Percentiles rank a stretch among this genome's conserved stretches.
phyloP scores from a whole-genome alignment of 2,113 vertebrate species.

The Amazona vittata region DNA sequence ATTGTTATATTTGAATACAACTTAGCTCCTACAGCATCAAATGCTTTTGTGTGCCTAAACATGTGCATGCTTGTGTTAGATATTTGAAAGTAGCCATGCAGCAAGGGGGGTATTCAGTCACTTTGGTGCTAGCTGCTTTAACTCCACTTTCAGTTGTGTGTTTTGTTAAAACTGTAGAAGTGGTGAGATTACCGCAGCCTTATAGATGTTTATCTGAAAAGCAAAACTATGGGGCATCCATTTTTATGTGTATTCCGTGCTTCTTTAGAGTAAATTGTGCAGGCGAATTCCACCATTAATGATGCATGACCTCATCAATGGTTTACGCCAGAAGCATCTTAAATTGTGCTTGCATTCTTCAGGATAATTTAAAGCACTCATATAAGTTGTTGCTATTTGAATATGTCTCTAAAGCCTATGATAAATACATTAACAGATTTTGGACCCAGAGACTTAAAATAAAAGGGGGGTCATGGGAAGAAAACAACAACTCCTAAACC shows the following conservation, averaged over 20 bases:
- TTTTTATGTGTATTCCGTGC: constrained; percentile 23
- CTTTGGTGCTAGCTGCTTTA: neutral
- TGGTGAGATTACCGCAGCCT: neutral
- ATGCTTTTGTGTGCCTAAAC: neutral
- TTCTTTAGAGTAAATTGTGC: constrained; percentile 16
- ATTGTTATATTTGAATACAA: neutral
- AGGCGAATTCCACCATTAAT: constrained; percentile 17
- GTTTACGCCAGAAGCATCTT: neutral
- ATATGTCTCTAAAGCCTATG: neutral
- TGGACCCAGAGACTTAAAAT: neutral
- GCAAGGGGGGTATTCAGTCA: rapidly evolving
- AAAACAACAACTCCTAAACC: constrained; percentile 1
- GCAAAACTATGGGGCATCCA: neutral
- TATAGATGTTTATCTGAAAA: neutral
- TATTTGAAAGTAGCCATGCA: neutral
- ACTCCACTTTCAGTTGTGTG: neutral
- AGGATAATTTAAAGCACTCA: constrained; percentile 23
- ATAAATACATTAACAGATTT: constrained; percentile 51
- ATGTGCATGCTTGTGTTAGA: neutral
- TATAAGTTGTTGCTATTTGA: constrained; percentile 20
- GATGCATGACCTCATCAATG: constrained; percentile 35
- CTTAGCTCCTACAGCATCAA: rapidly evolving
- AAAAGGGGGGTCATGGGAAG: neutral
- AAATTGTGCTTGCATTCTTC: constrained; percentile 24
- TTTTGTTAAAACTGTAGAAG: neutral